Base-by-base conservation (phyloP, 2,888 invertebrate species). In the Crocallis elinguaria region DNA sequence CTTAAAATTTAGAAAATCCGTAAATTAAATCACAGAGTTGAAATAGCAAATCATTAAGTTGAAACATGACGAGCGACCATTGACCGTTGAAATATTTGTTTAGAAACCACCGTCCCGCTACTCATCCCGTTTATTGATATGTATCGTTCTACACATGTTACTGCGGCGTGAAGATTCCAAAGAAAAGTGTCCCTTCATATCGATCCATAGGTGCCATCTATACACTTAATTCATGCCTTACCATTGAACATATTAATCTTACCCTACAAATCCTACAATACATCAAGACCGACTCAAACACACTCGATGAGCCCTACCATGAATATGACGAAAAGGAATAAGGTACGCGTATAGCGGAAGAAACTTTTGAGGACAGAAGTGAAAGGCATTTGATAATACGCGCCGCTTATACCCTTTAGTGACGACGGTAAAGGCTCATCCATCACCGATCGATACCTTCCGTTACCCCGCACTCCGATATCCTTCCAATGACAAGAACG, bases 21-120 rank as follows among this genome's bases (percentile, higher is more conserved):
- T 88, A 90, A 90, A 86, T 83, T 87, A 88, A 91, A 90, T 91
- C 90, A 90, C 91, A 91, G 90, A 88, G 85, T 86, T 80, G 82
- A 86, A 90, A 85, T 75, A 85, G 91, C 91, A 88, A 90, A 88
- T 84, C 75, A 87, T 86, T 84, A 78, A 84, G 80, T 69, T 84
- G 81, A 77, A 79, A 82, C 71, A 79, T 79, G 83, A 81, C 78
- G 67, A 73, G 77, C 76, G 76, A 45, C 43, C 43, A 7, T 79
- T 75, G 75, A 78, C 79, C 80, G 74, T 75, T 75, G 76, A 62
- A 63, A 67, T 66, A 56, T 62, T 44, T 33, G 27, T 43, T 29
- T 35, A 53, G 51, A 62, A 59, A 61, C 66, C 82, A 82, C 82
- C 82, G 73, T 81, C 81, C 77, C 82, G 79, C 81, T 75, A 78